Base-by-base conservation (phyloP, 1,140 invertebrate species). In the Macrostomum lignano region DNA sequence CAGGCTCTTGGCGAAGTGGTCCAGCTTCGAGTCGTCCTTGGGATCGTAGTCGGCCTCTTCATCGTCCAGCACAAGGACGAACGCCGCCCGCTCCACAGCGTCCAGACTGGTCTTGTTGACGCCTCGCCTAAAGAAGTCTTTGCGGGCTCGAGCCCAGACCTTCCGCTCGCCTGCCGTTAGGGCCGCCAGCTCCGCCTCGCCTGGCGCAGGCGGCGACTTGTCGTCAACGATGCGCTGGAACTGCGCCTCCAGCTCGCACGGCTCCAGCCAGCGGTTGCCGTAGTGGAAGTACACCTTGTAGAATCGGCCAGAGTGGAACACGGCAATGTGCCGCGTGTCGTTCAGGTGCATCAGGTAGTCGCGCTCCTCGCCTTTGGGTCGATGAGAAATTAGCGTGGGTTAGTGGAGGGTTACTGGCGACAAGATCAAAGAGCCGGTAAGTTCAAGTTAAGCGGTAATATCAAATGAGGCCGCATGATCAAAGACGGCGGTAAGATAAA, bases 281-380 rank as follows among this genome's bases (percentile, higher is more conserved):
- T 70, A 65, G 58, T 93, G 78, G 38, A 91, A 75, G 36, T 73
- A 62, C 25, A 96, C 68, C 61, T 86, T 91, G 49, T 72, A 96
- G 60, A 79, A 98, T 44, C 72, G 66, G 11, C 88, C 86, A 46
- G 72, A 74, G 51, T 79, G 71, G 49, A 82, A 74, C 7, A 96
- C 82, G 21, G 73, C 74, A 42, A 96, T 70, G 49, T 96, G 84
- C 36, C 75, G 76, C 5, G 76, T 73, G 54, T 94, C 82, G 40
- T 71, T 65, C 44, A 71, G 74, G 57, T 93, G 59, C 7, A 59
- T 42, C 15, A 66, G 40, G 14, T 46, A 51, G 42, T 65, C 64
- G 38, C 7, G 11, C 5, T 17, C 13, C 13, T 32, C 71, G 3
- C 13, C 31, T n/a, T n/a, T n/a, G n/a, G n/a, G n/a, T n/a, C n/a